Conservation (phyloP, 2,113 vertebrate genomes). For the Stercorarius parasiticus region DNA sequence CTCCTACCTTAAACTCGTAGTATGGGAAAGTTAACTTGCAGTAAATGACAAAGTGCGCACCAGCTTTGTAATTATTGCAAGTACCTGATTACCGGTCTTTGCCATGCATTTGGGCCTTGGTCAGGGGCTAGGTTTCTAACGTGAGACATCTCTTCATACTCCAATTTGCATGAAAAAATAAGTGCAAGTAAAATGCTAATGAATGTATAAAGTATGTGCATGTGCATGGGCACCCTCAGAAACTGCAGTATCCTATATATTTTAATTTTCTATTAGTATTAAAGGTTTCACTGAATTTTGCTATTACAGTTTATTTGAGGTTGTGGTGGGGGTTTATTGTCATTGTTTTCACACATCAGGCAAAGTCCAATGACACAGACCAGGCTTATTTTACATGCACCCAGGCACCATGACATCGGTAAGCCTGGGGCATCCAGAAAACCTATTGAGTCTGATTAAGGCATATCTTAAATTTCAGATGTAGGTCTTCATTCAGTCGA, state of each 20-base stretch:
- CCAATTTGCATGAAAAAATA: not conserved
- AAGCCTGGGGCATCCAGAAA: conserved; percentile 26
- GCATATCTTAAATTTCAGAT: conserved; percentile 37
- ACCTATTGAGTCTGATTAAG: conserved; percentile 35
- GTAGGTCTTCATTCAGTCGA: not conserved
- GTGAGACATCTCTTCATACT: not conserved
- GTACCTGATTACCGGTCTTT: not conserved
- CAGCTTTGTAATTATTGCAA: not conserved
- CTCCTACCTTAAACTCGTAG: not conserved
- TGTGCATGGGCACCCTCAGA: not conserved
- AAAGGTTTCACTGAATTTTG: not conserved
- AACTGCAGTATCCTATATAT: not conserved
- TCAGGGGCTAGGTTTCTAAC: not conserved
- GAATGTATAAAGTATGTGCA: not conserved
- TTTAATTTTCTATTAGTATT: not conserved
- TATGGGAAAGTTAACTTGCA: not conserved
- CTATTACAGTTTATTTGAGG: not conserved
- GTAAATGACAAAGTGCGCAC: not conserved
- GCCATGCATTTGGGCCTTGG: not conserved
- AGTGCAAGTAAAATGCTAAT: not conserved
- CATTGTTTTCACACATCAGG: not conserved
- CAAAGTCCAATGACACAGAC: not conserved
- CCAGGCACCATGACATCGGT: not conserved
- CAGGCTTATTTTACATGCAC: not conserved
- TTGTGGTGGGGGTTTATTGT: not conserved